These are phyloP conservation scores for Ophion costatus DNA, from an alignment of 2,888 invertebrate species.

Conservation along the genomic window DNA sequence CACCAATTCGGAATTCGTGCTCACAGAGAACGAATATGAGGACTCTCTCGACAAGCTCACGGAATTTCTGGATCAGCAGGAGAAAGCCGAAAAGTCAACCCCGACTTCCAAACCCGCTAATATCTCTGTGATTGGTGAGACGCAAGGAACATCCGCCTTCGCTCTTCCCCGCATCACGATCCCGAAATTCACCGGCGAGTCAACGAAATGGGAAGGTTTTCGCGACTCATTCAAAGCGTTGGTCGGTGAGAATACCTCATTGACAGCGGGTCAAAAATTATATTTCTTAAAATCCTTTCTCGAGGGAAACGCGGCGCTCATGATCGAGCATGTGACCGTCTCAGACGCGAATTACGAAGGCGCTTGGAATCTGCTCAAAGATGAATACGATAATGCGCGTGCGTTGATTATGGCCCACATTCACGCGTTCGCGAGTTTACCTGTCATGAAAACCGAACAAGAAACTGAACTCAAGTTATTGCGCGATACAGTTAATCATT, in stretches of 20 bases:
- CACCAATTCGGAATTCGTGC: conserved; percentile 1
- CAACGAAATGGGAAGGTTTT: conserved; percentile 18
- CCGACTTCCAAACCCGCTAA: conserved; percentile 3
- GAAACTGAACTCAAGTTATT: conserved; percentile 16
- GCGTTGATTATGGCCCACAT: conserved; percentile 7
- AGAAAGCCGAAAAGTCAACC: background rate
- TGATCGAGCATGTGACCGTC: conserved; percentile 17
- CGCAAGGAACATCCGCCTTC: conserved; percentile 22
- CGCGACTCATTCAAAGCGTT: conserved; percentile 18
- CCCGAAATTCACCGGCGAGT: conserved; percentile 7
- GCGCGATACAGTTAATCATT: conserved; percentile 15
- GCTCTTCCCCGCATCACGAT: conserved; percentile 36
- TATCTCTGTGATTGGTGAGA: conserved; percentile 9
- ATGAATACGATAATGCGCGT: conserved; percentile 22
- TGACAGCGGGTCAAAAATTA: background rate
- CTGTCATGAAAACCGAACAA: conserved; percentile 11
- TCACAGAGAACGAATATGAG: conserved; percentile 12
- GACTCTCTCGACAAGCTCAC: conserved; percentile 19
- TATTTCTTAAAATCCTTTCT: conserved; percentile 37
- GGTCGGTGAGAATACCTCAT: conserved; percentile 12
- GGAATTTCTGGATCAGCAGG: conserved; percentile 22
- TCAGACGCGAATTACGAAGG: conserved; percentile 30
- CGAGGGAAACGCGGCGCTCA: conserved; percentile 19
- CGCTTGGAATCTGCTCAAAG: conserved; percentile 14
- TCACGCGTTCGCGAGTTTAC: conserved; percentile 25